Conservation (phyloP, 2,888 invertebrate genomes). For the Oeneis ivallda region DNA sequence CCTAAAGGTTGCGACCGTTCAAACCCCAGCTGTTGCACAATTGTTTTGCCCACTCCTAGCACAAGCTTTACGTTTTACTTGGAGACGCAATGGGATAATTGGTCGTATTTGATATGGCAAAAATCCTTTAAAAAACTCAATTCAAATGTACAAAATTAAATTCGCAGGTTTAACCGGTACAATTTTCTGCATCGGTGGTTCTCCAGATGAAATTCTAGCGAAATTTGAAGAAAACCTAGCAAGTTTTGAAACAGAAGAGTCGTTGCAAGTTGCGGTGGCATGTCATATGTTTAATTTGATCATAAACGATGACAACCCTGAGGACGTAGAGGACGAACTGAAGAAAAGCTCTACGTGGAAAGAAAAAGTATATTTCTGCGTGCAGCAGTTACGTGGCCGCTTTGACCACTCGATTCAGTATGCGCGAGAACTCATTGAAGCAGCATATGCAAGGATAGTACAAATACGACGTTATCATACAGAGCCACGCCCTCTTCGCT, state of each 20-base stretch:
- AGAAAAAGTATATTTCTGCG: slow-evolving; percentile 49
- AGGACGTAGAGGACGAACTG: slow-evolving; percentile 36
- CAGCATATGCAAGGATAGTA: slow-evolving; percentile 47
- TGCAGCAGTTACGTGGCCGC: slow-evolving; percentile 50
- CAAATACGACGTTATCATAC: slow-evolving; percentile 40
- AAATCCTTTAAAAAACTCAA: neutral
- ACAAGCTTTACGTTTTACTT: too few relatives aligned
- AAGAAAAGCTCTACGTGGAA: slow-evolving; percentile 44
- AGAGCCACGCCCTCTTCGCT: slow-evolving; percentile 42
- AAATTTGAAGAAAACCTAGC: slow-evolving; percentile 47
- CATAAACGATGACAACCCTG: slow-evolving; percentile 35
- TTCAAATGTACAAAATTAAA: slow-evolving; percentile 12
- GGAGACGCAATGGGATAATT: too few relatives aligned
- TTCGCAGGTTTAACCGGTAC: slow-evolving; percentile 54
- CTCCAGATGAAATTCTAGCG: slow-evolving; percentile 50
- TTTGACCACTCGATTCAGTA: slow-evolving; percentile 59
- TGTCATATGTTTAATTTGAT: slow-evolving; percentile 56
- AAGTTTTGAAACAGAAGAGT: slow-evolving; percentile 44
- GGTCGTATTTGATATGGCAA: too few relatives aligned
- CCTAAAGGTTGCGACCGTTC: too few relatives aligned
- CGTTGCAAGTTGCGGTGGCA: slow-evolving; percentile 52
- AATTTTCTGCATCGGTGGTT: slow-evolving; percentile 56
- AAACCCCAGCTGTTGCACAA: too few relatives aligned
- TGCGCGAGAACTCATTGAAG: slow-evolving; percentile 49
- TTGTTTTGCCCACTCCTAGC: too few relatives aligned